Conservation (phyloP, 2,797 vertebrate genomes). For the Craterocephalus amniculus region DNA sequence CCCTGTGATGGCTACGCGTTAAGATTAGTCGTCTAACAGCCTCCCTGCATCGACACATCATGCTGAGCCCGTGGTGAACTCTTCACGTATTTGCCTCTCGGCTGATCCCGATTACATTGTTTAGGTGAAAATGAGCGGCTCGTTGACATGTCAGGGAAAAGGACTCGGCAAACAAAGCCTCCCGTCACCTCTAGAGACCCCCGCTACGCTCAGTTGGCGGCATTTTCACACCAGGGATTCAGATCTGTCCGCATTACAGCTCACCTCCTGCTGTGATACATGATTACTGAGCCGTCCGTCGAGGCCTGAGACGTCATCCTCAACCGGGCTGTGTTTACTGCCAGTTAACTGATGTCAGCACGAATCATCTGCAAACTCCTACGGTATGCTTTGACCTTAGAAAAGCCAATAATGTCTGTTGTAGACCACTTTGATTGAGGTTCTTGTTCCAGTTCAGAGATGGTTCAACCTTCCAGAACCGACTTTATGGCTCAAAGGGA, state of each 20-base stretch:
- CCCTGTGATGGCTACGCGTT: conserved; percentile 15
- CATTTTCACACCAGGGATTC: neutral
- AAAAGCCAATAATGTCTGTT: too few relatives aligned
- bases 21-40: conserved; percentile 39
- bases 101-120: conserved; percentile 9
- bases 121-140: conserved; percentile 19
- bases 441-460: too few relatives aligned
- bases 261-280: neutral
- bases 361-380: too few relatives aligned
- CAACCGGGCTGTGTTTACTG: conserved; percentile 1
- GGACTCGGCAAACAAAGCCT: neutral
- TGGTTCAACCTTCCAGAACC: too few relatives aligned
- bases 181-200: neutral
- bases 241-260: neutral
- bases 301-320: conserved; percentile 2
- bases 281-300: neutral
- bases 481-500: too few relatives aligned
- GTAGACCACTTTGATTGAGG: too few relatives aligned
- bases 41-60: neutral
- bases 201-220: neutral
- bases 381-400: too few relatives aligned
- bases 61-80: conserved; percentile 12
- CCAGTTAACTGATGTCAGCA: neutral
- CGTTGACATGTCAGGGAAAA: neutral
- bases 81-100: conserved; percentile 8